These are phyloP conservation scores for Mythimna albipuncta DNA, from an alignment of 2,888 invertebrate genomes.

Conservation along the genomic window DNA sequence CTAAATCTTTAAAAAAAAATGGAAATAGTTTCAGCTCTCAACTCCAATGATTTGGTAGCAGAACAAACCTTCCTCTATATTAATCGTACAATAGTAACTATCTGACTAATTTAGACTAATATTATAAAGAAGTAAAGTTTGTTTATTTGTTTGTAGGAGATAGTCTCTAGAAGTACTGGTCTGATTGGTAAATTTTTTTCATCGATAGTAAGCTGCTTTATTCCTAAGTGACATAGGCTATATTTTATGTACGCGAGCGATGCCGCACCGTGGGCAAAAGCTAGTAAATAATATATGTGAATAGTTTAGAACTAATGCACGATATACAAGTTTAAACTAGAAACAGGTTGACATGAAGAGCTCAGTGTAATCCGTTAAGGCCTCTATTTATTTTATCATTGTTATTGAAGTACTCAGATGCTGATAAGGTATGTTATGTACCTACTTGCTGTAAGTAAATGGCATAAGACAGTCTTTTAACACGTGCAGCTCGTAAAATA, in stretches of 20 bases:
- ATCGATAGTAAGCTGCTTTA: too few species aligned
- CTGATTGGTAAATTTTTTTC: too few species aligned
- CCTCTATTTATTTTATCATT: constrained; percentile 24
- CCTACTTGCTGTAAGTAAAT: background rate
- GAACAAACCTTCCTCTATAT: background rate
- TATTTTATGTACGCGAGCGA: too few species aligned
- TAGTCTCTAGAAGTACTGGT: too few species aligned
- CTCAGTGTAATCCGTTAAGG: constrained; percentile 5
- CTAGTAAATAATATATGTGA: background rate
- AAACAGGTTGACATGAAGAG: constrained; percentile 1
- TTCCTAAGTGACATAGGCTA: too few species aligned
- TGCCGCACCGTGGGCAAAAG: too few species aligned
- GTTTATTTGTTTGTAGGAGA: too few species aligned
- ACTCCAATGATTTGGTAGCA: background rate
- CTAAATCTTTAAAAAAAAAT: background rate
- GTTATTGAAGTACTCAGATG: constrained; percentile 18
- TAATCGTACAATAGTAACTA: background rate
- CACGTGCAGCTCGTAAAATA: constrained; percentile 19
- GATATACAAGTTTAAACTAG: constrained; percentile 14
- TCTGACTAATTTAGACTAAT: too few species aligned
- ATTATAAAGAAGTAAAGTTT: too few species aligned
- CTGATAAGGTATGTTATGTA: constrained; percentile 1
- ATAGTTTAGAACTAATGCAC: constrained; percentile 8
- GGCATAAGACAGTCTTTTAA: background rate
- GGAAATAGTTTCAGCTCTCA: constrained; percentile 5